phyloP scores from a whole-genome alignment of 1,140 invertebrate species.

The Contarinia nasturtii region DNA sequence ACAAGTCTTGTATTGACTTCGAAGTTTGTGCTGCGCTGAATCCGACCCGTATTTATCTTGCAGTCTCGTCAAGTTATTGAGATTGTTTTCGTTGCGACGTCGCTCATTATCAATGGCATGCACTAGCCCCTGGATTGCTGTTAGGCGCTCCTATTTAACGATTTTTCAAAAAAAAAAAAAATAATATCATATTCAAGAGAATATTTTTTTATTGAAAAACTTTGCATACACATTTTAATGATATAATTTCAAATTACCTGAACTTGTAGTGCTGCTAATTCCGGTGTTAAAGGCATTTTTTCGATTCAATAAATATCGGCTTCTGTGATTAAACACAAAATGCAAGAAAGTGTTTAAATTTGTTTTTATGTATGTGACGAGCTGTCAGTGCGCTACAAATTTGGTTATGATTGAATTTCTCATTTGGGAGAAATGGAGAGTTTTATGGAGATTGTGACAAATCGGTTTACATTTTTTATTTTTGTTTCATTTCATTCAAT shows the following conservation, averaged over 20 bases:
- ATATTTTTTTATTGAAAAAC: background rate
- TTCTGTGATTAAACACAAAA: too few species aligned
- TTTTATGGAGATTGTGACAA: too few species aligned
- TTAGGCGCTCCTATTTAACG: constrained; percentile 47
- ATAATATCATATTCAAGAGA: background rate
- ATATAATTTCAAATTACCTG: constrained; percentile 26
- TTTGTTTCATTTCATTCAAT: too few species aligned
- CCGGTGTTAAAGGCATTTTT: constrained; percentile 52
- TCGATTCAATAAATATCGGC: background rate
- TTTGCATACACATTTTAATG: background rate
- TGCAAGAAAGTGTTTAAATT: too few species aligned
- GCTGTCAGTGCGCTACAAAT: too few species aligned
- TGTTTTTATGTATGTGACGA: too few species aligned
- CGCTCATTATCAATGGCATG: constrained; percentile 67
- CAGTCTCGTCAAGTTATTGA: constrained; percentile 56
- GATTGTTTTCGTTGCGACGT: constrained; percentile 52
- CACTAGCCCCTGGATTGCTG: constrained; percentile 52
- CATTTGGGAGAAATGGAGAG: too few species aligned
- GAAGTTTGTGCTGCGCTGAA: constrained; percentile 50
- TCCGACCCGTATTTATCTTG: constrained; percentile 46
- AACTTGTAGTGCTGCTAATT: constrained; percentile 56
- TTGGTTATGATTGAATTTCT: too few species aligned
- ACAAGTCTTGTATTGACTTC: constrained; percentile 60
- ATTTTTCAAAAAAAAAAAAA: background rate
- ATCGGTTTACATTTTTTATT: too few species aligned